Evolutionary conservation across 2,888 invertebrate genomes (phyloP).

Genomic region (Cactoblastis cactorum): DNA sequence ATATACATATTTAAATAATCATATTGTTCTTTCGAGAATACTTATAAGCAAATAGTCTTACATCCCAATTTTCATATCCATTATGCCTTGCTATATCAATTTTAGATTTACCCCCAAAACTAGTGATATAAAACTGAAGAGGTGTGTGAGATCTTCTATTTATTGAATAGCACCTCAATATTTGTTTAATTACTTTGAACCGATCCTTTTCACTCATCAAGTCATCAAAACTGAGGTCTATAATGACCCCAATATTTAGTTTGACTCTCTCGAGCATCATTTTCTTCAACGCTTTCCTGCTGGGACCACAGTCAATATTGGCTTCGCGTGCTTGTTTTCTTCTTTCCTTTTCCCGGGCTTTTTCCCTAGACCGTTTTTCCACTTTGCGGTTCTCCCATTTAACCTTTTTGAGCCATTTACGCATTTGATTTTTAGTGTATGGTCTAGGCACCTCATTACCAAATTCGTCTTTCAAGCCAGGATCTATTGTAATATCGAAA

Average conservation of each 20-base stretch:
- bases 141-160: conserved; percentile 91
- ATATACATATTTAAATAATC: no score
- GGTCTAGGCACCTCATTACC: conserved; percentile 68
- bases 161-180: conserved; percentile 92
- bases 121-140: conserved; percentile 89
- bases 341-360: conserved; percentile 84
- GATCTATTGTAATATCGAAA: conserved; percentile 61
- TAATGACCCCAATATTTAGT: conserved; percentile 85
- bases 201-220: conserved; percentile 94
- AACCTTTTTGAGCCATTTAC: conserved; percentile 84
- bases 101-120: conserved; percentile 86
- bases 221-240: conserved; percentile 95
- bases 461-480: conserved; percentile 67
- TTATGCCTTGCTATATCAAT: conserved; percentile 88
- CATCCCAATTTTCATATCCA: conserved; percentile 96
- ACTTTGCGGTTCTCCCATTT: conserved; percentile 86
- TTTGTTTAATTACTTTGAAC: conserved; percentile 93
- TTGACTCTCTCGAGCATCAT: conserved; percentile 84
- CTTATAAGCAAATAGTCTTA: conserved; percentile 54
- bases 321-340: conserved; percentile 83
- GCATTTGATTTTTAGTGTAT: conserved; percentile 82
- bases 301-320: conserved; percentile 86
- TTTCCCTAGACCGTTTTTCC: conserved; percentile 85
- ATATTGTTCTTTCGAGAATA: no score
- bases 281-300: conserved; percentile 88